These are phyloP conservation scores for Sycophila sp. DNA, from an alignment of 1,140 invertebrate species.

Conservation along the genomic window DNA sequence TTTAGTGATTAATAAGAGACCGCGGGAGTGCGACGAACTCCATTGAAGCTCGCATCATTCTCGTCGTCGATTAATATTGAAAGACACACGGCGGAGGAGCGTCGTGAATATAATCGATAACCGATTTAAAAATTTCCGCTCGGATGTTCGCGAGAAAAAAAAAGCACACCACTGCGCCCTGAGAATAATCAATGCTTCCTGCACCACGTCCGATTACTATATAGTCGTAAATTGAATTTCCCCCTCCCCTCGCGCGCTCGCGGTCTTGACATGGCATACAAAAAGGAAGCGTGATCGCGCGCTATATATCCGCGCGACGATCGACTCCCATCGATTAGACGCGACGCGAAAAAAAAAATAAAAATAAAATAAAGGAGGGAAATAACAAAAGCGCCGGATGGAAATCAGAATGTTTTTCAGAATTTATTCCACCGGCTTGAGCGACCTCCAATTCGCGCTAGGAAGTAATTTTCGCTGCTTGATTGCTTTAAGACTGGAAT, in stretches of 20 bases:
- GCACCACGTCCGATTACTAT: background rate
- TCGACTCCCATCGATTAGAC: slow-evolving; percentile 24
- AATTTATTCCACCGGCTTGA: no score
- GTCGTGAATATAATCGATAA: slow-evolving; percentile 31
- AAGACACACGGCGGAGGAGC: background rate
- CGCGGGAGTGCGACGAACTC: background rate
- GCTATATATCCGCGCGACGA: slow-evolving; percentile 18
- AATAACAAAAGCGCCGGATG: background rate
- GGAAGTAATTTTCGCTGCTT: no score
- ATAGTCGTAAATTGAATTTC: slow-evolving; percentile 34
- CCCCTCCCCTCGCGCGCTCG: background rate
- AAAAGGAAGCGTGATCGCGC: slow-evolving; percentile 4
- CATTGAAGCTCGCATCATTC: slow-evolving; percentile 19
- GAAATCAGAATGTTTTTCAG: slow-evolving; percentile 17
- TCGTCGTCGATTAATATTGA: slow-evolving; percentile 36
- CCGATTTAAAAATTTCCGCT: slow-evolving; percentile 40
- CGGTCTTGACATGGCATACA: slow-evolving; percentile 17
- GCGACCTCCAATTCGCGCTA: no score
- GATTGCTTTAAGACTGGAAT: no score
- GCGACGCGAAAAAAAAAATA: background rate
- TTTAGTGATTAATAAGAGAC: slow-evolving; percentile 33
- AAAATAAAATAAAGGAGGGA: background rate
- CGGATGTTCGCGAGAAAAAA: slow-evolving; percentile 15
- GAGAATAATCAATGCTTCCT: slow-evolving; percentile 36
- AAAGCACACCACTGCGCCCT: background rate